These are phyloP conservation scores for Campylomormyrus numenius DNA, from an alignment of 2,113 vertebrate species.

Conservation along the genomic window DNA sequence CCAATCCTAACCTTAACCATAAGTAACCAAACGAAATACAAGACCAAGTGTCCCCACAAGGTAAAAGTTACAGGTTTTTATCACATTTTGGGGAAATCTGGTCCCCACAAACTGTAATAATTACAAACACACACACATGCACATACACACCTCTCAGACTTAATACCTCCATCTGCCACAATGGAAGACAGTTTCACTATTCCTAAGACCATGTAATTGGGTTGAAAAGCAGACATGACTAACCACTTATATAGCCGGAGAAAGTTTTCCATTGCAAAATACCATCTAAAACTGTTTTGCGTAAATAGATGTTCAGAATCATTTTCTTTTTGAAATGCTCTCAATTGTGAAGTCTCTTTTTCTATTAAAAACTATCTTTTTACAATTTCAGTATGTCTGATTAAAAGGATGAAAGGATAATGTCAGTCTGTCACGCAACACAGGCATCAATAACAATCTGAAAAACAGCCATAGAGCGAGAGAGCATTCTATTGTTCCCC, in stretches of 20 bases:
- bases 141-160: not conserved
- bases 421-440: not conserved
- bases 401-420: not conserved
- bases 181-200: not conserved
- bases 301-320: not conserved
- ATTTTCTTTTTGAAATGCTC: not conserved
- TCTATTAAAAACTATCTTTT: not conserved
- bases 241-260: not conserved
- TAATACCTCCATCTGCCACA: not conserved
- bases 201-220: not conserved
- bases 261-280: not conserved
- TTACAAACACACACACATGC: not conserved
- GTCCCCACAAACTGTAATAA: not conserved
- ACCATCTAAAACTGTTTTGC: not conserved
- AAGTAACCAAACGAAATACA: not conserved
- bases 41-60: not conserved
- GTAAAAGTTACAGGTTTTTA: not conserved
- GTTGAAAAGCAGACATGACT: not conserved
- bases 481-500: not conserved
- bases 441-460: not conserved
- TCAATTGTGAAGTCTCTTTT: not conserved
- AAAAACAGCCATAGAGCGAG: not conserved
- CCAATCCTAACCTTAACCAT: not conserved
- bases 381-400: not conserved
- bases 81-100: not conserved